A percentile compares a stretch with the other conserved stretches of the same genome.
phyloP scores from a whole-genome alignment of 2,113 vertebrate genomes.

The Tragulus kanchil region DNA sequence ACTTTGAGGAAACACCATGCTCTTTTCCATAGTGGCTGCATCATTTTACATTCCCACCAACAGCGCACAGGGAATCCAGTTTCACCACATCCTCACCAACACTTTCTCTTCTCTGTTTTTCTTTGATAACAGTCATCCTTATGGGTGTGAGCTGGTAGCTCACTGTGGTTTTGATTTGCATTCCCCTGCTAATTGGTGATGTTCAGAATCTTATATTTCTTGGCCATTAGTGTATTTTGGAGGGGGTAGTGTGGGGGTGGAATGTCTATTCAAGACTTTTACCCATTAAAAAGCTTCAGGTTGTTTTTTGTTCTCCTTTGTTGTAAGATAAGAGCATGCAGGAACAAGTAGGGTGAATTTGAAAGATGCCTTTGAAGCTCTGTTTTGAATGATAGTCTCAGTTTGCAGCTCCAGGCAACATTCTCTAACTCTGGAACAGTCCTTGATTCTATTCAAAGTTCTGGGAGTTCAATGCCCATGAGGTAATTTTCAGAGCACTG shows the following conservation, averaged over 20 bases:
- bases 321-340: not conserved
- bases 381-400: conserved; percentile 22
- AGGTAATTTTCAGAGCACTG: not conserved
- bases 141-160: not conserved
- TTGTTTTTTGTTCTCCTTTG: not conserved
- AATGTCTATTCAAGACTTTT: not conserved
- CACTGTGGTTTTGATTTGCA: not conserved
- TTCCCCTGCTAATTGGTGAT: no score
- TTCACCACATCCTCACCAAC: not conserved
- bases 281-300: not conserved
- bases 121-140: not conserved
- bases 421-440: not conserved
- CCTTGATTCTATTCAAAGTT: not conserved
- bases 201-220: not conserved
- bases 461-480: not conserved
- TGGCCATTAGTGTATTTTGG: not conserved
- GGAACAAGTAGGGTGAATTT: not conserved
- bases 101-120: not conserved
- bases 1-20: not conserved
- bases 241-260: not conserved
- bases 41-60: not conserved
- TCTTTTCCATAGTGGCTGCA: not conserved
- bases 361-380: not conserved
- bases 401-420: not conserved
- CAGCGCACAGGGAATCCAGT: accelerated